A percentile compares a stretch with the other conserved stretches of the same genome.
Evolutionary conservation across 2,113 vertebrate genomes (phyloP).

Genomic region (Onychostoma macrolepis): DNA sequence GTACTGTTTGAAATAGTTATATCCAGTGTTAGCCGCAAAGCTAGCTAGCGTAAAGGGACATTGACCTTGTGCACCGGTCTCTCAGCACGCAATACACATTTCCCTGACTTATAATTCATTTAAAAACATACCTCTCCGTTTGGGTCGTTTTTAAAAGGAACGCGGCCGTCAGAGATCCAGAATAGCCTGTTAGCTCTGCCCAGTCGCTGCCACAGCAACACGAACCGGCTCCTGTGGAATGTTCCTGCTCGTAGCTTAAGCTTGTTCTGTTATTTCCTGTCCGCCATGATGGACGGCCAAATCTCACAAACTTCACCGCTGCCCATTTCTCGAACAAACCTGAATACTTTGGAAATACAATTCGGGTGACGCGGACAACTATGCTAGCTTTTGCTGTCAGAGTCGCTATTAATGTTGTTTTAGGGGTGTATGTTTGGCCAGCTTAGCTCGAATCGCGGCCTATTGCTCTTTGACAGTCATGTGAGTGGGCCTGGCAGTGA

Average conservation of each 20-base stretch:
- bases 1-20: slow-evolving; percentile 39
- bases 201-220: slow-evolving; percentile 58
- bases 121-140: not conserved
- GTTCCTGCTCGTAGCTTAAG: slow-evolving; percentile 52
- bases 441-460: slow-evolving; percentile 44
- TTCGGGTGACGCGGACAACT: no score
- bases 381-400: not conserved
- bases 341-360: no score
- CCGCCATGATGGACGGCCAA: slow-evolving; percentile 60
- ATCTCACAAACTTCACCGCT: slow-evolving; percentile 27
- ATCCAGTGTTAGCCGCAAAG: not conserved
- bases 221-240: slow-evolving; percentile 65
- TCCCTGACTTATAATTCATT: not conserved
- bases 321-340: not conserved
- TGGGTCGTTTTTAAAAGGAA: not conserved
- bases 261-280: slow-evolving; percentile 62
- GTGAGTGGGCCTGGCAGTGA: slow-evolving; percentile 51
- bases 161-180: not conserved
- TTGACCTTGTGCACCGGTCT: slow-evolving; percentile 68
- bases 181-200: slow-evolving; percentile 18
- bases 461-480: slow-evolving; percentile 60
- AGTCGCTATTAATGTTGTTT: not conserved
- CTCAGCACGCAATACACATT: slow-evolving; percentile 37
- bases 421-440: not conserved
- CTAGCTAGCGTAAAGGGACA: slow-evolving; percentile 56